Conservation (phyloP, 92 coral and sea anemone species). For the Porites divaricata region DNA sequence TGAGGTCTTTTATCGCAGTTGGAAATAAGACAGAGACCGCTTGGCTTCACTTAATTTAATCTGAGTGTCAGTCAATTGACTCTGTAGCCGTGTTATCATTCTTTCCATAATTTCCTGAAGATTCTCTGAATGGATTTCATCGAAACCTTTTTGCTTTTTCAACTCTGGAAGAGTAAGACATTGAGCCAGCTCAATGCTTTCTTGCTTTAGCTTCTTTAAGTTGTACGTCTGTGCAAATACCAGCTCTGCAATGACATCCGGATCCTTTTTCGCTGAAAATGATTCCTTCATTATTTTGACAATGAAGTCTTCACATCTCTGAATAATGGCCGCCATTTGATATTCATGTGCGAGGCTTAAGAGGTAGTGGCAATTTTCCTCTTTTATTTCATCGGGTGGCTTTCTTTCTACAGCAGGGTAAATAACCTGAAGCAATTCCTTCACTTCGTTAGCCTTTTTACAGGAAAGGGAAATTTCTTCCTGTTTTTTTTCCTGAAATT, state of each 20-base stretch:
- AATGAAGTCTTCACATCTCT: background rate
- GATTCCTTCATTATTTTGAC: background rate
- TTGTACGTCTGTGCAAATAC: background rate
- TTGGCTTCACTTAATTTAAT: background rate
- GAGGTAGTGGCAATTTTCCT: background rate
- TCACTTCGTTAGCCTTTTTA: background rate
- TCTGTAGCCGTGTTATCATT: background rate
- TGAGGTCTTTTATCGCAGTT: too few relatives aligned
- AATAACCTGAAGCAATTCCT: background rate
- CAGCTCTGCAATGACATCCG: background rate
- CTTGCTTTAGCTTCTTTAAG: background rate
- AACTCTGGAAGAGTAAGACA: background rate
- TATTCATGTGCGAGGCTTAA: background rate
- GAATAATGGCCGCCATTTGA: constrained; percentile 4
- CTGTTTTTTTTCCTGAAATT: background rate
- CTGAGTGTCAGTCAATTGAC: background rate
- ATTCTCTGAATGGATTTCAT: background rate
- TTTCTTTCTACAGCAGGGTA: background rate
- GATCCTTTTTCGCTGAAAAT: too few relatives aligned
- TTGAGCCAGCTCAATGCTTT: background rate
- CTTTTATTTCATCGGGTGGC: background rate
- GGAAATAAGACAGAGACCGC: too few relatives aligned
- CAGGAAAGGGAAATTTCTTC: background rate
- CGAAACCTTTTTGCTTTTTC: constrained; percentile 16
- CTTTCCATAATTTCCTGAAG: background rate